phyloP scores from a whole-genome alignment of 1,140 invertebrate species.

The Achroia grisella region DNA sequence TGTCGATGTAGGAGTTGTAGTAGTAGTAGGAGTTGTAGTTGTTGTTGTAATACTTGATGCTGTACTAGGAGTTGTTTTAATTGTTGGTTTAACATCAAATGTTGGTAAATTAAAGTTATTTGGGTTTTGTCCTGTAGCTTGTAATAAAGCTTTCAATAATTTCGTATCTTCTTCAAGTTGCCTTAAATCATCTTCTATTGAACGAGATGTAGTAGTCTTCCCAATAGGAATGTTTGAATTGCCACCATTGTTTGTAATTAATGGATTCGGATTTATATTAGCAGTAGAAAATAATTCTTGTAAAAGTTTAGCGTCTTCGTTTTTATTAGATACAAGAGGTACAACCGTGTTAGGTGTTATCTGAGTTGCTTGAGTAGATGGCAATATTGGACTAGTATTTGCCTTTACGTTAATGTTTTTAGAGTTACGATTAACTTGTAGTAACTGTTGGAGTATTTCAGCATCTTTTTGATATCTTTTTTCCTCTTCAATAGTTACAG shows the following conservation, averaged over 20 bases:
- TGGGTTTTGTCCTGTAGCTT: constrained; percentile 53
- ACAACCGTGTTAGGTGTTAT: constrained; percentile 7
- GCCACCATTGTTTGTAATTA: constrained; percentile 16
- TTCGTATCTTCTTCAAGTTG: constrained; percentile 61
- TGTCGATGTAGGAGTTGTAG: constrained; percentile 5
- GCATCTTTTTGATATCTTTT: constrained; percentile 25
- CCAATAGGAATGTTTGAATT: constrained; percentile 9
- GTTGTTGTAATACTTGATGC: constrained; percentile 17
- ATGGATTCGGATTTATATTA: constrained; percentile 33
- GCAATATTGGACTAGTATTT: constrained; percentile 2
- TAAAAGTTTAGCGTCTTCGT: constrained; percentile 30
- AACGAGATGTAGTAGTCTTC: constrained; percentile 24
- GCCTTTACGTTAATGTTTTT: constrained; percentile 20
- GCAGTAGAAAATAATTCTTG: constrained; percentile 34
- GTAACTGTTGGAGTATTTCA: constrained; percentile 21
- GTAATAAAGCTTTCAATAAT: constrained; percentile 52
- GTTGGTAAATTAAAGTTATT: constrained; percentile 37
- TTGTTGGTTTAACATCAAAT: constrained; percentile 24
- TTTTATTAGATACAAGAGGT: constrained; percentile 13
- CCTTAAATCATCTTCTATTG: constrained; percentile 50
- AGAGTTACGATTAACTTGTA: constrained; percentile 20
- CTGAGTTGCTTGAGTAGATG: constrained; percentile 9
- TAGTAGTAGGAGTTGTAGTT: constrained; percentile 23
- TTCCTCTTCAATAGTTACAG: constrained; percentile 16
- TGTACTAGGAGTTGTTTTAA: background rate